These are phyloP conservation scores for Platerodrilus igneus DNA, from an alignment of 2,888 invertebrate species.

Conservation along the genomic window DNA sequence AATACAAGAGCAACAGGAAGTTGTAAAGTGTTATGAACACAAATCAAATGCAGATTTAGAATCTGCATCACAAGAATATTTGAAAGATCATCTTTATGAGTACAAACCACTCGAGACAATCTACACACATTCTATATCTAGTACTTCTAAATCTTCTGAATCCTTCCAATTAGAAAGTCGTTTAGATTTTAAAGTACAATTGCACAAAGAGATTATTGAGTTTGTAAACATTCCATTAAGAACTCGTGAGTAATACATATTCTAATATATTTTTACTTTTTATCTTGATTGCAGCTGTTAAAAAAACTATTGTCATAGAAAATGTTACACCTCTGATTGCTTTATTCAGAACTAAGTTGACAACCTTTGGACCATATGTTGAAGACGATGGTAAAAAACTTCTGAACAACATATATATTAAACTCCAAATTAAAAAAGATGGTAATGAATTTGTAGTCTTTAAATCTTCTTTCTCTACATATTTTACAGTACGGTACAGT, in stretches of 20 bases:
- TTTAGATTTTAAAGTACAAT: conserved; percentile 20
- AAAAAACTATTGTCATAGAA: conserved; percentile 41
- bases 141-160: no score
- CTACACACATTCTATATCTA: no score
- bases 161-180: neutral
- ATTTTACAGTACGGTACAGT: no score
- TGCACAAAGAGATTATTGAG: conserved; percentile 28
- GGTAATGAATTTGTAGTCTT: conserved; percentile 23
- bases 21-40: no score
- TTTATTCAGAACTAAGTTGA: conserved; percentile 30
- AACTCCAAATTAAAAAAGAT: conserved; percentile 26
- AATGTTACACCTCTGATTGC: conserved; percentile 43
- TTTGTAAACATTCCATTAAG: conserved; percentile 29
- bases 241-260: conserved; percentile 30
- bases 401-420: conserved; percentile 23
- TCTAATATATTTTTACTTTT: neutral
- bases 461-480: no score
- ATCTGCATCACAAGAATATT: no score
- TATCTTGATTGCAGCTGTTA: conserved; percentile 22
- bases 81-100: no score
- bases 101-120: no score
- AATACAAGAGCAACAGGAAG: no score
- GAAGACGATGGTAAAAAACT: conserved; percentile 12
- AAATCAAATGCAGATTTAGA: no score
- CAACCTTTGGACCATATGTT: conserved; percentile 35